phyloP scores from a whole-genome alignment of 2,888 invertebrate species.

The Plagodis dolabraria region DNA sequence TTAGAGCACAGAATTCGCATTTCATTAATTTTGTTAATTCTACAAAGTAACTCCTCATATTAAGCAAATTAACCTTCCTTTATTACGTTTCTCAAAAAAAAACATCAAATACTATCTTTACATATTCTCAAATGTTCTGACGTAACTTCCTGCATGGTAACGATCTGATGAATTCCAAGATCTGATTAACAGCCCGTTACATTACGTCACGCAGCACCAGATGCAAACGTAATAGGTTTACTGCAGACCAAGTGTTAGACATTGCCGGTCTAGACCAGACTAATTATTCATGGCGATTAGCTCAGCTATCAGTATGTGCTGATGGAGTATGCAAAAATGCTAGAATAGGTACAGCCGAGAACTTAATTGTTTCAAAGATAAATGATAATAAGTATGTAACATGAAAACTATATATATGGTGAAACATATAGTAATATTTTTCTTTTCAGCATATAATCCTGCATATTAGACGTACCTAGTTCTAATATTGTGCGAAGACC shows the following conservation, averaged over 20 bases:
- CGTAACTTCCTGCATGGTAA: slow-evolving; percentile 4
- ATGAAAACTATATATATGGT: no score
- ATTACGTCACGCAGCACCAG: slow-evolving; percentile 15
- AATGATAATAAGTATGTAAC: no score
- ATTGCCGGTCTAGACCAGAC: slow-evolving; percentile 10
- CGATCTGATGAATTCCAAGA: slow-evolving; percentile 16
- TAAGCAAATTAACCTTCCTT: not conserved
- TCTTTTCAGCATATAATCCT: no score
- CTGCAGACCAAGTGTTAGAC: slow-evolving; percentile 13
- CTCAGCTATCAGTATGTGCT: slow-evolving; percentile 5
- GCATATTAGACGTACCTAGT: no score
- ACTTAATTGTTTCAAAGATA: slow-evolving; percentile 1
- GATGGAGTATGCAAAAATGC: slow-evolving; percentile 18
- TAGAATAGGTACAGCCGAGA: not conserved
- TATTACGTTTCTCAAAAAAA: not conserved
- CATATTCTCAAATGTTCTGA: slow-evolving; percentile 1
- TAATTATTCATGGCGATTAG: slow-evolving; percentile 14
- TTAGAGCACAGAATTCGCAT: no score
- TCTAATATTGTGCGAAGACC: no score
- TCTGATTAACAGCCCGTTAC: slow-evolving; percentile 9
- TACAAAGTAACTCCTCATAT: no score
- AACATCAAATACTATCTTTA: not conserved
- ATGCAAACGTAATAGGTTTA: slow-evolving; percentile 16
- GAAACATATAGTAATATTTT: no score
- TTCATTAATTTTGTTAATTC: no score